Percentiles rank a stretch among this genome's conserved stretches.
Conservation (phyloP, 2,888 invertebrate genomes). For the Biston betularia region DNA sequence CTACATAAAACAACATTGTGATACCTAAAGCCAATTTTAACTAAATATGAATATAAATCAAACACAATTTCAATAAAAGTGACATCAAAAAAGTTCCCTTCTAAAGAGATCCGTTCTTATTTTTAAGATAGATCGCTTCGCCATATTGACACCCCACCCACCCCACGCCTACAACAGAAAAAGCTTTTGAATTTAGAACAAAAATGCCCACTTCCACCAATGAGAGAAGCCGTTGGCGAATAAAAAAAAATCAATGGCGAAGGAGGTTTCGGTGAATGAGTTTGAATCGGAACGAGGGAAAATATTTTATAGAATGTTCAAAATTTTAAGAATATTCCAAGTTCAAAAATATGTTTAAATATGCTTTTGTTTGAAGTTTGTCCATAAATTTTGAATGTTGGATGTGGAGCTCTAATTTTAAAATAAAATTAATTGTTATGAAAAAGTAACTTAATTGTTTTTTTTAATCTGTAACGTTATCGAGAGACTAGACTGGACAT, state of each 20-base stretch:
- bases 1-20: no score
- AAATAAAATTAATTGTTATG: no score
- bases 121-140: constrained; percentile 66
- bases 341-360: no score
- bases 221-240: constrained; percentile 59
- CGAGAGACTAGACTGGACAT: no score
- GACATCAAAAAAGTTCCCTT: constrained; percentile 35
- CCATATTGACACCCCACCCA: constrained; percentile 66
- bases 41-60: no score
- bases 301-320: constrained; percentile 1
- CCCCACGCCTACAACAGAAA: constrained; percentile 78
- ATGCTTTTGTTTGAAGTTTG: no score
- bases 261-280: constrained; percentile 54
- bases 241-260: constrained; percentile 75
- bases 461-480: no score
- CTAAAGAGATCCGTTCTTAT: constrained; percentile 53
- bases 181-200: constrained; percentile 81
- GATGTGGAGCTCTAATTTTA: no score
- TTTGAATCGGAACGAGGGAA: constrained; percentile 39
- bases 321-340: not conserved
- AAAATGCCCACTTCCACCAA: constrained; percentile 76
- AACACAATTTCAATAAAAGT: no score
- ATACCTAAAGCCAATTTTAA: no score
- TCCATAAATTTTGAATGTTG: no score
- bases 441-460: no score